Base-by-base conservation (phyloP, 2,888 invertebrate species). In the Eumacrocentrus americanus region DNA sequence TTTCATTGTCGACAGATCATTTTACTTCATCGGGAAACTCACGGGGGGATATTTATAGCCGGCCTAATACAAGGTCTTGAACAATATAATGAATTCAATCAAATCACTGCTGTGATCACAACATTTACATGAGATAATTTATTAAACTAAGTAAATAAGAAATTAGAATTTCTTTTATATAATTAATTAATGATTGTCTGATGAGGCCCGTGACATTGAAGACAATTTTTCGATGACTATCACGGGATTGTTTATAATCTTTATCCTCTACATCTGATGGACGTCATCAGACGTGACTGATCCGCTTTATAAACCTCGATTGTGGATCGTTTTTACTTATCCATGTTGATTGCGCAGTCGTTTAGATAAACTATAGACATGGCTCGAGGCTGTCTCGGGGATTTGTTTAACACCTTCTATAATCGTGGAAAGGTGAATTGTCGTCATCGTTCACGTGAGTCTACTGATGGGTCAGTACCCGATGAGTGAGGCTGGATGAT, bases 11-110 rank as follows among this genome's bases (percentile, higher is more conserved):
- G 12, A 25, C 14, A n/a, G n/a, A n/a, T n/a, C n/a, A n/a, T n/a
- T 25, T 25, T 25, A 37, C 16, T 23, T 52, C 11, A 38, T 14
- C 40, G 14, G 40, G 40, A 40, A 52, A 25, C 14, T 25, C 20
- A 14, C 40, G 5, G 37, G 11, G 23, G 12, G 12, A 44, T 57
- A 48, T 40, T 57, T 50, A 29, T 42, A 57, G 48, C 40, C 57
- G 50, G 48, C 57, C 57, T 37, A 38, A 50, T 29, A 25, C 57
- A 57, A 57, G 57, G 57, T 50, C 48, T 40, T 25, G 16, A 29
- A 29, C 16, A 35, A 47, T 44, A 12, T 16, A 34, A 34, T 44
- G 20, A 20, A 54, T 44, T 46, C 7, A 35, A 47, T 42, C n/a
- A 18, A 22, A 40, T 44, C 20, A 35, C 16, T 35, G 20, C 20